Evolutionary conservation across 2,888 invertebrate genomes (phyloP), one percentile per base, ranked within the genome.

Genomic region (Galerucella calmariensis): DNA sequence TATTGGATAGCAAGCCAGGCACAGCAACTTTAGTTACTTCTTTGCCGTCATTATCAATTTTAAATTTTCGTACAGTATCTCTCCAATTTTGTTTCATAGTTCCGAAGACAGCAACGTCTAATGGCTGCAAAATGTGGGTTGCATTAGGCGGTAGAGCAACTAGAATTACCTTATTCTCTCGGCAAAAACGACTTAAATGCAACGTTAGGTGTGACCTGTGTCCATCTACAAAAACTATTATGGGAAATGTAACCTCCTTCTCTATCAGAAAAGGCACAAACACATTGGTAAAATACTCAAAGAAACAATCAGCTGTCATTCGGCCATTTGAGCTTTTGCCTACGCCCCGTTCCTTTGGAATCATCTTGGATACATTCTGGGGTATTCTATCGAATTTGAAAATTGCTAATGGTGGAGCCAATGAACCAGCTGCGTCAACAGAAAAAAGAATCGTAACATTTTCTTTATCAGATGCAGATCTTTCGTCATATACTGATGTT

Each of bases 371-470:
- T 14, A 67, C 67, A 67, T 10, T 53, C 27, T 51, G 51, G 51
- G 67, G 58, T 51, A 67, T 67, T 53, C 67, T 24, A 53, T 67
- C 67, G 56, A 58, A 67, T 67, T 67, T 67, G 9, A 35, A 67
- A 67, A 67, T 67, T 35, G 67, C 51, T 35, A 67, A 24, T 9
- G 67, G 67, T 11, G 67, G 67, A 67, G 67, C 67, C 58, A 67
- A 67, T 12, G 10, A 12, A 10, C 46, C 46, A 10, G 10, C 12
- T 46, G 46, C 46, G 12, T 46, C 46, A 46, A 12, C 46, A 12
- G 46, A 12, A 12, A 46, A 46, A 46, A 46, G 46, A 10, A 12
- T 46, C 10, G 46, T 46, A 46, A 46, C 46, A 46, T 46, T 46
- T 46, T 46, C 46, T 46, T 46, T 46, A 46, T 12, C 46, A 46